phyloP scores from a whole-genome alignment of 2,113 vertebrate genomes.

The Cyanoderma ruficeps region DNA sequence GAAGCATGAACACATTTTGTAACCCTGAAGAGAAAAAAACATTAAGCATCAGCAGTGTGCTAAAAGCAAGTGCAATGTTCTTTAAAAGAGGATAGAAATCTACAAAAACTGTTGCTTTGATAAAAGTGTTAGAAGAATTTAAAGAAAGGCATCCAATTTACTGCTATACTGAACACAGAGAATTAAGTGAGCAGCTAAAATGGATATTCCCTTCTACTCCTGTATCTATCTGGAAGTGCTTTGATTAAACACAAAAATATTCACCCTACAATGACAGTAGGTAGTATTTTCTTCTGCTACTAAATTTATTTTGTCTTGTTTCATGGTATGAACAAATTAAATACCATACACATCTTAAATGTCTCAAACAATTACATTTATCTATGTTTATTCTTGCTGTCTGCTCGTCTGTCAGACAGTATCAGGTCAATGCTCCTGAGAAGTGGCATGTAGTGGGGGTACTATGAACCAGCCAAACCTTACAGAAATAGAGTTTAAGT shows the following conservation, averaged over 20 bases:
- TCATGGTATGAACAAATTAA: slow-evolving; percentile 1
- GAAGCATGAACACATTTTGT: not conserved
- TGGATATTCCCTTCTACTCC: not conserved
- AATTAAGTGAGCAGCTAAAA: not conserved
- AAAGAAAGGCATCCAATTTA: not conserved
- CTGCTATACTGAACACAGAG: not conserved
- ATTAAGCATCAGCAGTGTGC: not conserved
- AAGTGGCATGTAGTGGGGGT: not conserved
- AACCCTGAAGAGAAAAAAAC: not conserved
- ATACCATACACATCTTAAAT: not conserved
- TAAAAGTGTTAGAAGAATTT: not conserved
- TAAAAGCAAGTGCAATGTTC: not conserved
- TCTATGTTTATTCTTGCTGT: not conserved
- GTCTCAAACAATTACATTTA: slow-evolving; percentile 21
- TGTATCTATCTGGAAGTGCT: not conserved
- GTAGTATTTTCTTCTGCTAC: not conserved
- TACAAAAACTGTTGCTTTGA: not conserved
- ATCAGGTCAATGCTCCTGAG: not conserved
- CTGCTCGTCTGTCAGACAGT: not conserved
- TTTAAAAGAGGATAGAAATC: not conserved
- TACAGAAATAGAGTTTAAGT: not conserved
- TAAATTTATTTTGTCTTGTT: slow-evolving; percentile 35
- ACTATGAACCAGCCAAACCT: not conserved
- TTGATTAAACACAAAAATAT: not conserved
- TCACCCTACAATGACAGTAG: not conserved